phyloP scores from a whole-genome alignment of 2,888 invertebrate genomes.

The Punctoribates punctum region DNA sequence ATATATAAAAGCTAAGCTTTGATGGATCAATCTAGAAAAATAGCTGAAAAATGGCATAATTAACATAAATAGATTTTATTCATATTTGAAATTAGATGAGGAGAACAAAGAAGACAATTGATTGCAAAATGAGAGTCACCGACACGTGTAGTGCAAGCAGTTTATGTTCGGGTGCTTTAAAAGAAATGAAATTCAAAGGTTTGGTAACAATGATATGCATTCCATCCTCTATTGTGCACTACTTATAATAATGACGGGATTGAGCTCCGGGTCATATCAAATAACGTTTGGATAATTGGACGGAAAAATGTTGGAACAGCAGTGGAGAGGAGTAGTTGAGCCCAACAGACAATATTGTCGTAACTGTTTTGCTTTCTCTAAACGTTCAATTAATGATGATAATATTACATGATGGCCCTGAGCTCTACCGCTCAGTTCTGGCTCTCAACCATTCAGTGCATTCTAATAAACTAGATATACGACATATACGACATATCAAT shows the following conservation, averaged over 20 bases:
- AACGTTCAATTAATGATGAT: slow-evolving; percentile 33
- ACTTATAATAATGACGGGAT: slow-evolving; percentile 22
- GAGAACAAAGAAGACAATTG: too few relatives aligned
- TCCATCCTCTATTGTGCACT: neutral
- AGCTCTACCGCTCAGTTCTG: neutral
- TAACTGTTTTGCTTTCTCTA: slow-evolving; percentile 30
- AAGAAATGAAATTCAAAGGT: too few relatives aligned
- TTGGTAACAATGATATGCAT: neutral
- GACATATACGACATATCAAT: neutral
- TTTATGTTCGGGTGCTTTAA: neutral
- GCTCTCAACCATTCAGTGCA: neutral
- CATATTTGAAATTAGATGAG: too few relatives aligned
- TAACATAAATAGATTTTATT: too few relatives aligned
- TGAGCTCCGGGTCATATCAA: slow-evolving; percentile 12
- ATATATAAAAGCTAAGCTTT: too few relatives aligned
- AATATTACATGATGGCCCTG: slow-evolving; percentile 30
- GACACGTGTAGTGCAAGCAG: neutral
- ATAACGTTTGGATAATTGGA: slow-evolving; percentile 35
- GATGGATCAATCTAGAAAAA: too few relatives aligned
- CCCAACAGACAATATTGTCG: slow-evolving; percentile 7
- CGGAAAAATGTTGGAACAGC: slow-evolving; percentile 18
- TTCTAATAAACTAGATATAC: slow-evolving; percentile 12
- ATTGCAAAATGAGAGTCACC: neutral
- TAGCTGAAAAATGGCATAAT: too few relatives aligned
- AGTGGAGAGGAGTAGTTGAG: neutral